These are phyloP conservation scores for Xanthia icteritia DNA, from an alignment of 2,888 invertebrate genomes.

Conservation along the genomic window DNA sequence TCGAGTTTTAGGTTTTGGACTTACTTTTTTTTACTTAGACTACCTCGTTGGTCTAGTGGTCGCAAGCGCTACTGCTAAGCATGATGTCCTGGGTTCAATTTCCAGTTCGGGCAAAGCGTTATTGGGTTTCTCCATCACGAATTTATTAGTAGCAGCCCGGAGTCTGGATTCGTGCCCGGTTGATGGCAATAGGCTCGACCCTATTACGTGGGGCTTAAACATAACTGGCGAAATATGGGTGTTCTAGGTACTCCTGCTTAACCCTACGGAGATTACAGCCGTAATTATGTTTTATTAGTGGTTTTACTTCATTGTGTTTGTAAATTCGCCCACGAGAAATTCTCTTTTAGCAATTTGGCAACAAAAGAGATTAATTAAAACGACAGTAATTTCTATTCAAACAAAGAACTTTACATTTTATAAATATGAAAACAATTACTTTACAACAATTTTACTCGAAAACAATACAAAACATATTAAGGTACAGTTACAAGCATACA, in stretches of 20 bases:
- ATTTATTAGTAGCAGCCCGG: no score
- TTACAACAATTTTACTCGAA: background rate
- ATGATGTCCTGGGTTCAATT: no score
- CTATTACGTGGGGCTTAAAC: no score
- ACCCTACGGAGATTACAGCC: background rate
- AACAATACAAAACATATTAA: background rate
- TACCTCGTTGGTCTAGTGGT: no score
- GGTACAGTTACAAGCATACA: background rate
- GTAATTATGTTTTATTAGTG: background rate
- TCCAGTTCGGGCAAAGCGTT: no score
- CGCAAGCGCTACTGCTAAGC: no score
- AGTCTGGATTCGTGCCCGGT: no score
- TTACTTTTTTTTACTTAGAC: no score
- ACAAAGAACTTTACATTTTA: background rate
- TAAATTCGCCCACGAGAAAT: background rate
- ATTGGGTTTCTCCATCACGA: no score
- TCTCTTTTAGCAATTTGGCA: background rate
- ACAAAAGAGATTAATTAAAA: background rate
- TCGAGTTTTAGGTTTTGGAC: no score
- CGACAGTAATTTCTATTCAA: background rate
- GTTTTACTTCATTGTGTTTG: background rate
- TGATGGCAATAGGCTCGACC: no score
- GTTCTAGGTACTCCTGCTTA: background rate
- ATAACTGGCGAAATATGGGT: no score
- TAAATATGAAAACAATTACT: background rate